Evolutionary conservation across 1,140 invertebrate genomes (phyloP).

Genomic region (Micrasema minimum): DNA sequence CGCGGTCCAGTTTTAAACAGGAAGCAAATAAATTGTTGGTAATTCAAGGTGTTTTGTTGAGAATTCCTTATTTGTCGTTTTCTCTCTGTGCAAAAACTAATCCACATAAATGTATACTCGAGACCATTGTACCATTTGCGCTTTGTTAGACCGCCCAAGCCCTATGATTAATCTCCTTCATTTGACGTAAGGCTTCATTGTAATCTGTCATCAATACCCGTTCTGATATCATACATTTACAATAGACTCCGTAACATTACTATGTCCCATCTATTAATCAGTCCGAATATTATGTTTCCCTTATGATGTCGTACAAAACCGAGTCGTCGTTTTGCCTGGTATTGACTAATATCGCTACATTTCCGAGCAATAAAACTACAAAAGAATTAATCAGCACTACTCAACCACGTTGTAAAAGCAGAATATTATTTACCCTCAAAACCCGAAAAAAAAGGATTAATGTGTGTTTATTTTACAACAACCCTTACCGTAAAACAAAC

Average conservation of each 20-base stretch:
- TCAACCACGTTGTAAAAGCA: conserved; percentile 34
- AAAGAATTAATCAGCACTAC: conserved; percentile 32
- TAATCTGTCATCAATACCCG: conserved; percentile 29
- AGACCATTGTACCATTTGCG: conserved; percentile 4
- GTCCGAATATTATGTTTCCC: not conserved
- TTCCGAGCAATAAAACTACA: conserved; percentile 21
- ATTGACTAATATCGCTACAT: conserved; percentile 1
- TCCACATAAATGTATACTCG: not conserved
- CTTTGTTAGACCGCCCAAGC: conserved; percentile 26
- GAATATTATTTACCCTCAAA: conserved; percentile 28
- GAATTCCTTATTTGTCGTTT: too few relatives aligned
- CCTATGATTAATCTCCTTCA: conserved; percentile 37
- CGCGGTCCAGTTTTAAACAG: too few relatives aligned
- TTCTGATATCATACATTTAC: conserved; percentile 18
- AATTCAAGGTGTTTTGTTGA: too few relatives aligned
- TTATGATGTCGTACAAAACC: not conserved
- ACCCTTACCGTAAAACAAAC: conserved; percentile 35
- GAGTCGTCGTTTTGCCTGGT: not conserved
- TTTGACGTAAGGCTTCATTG: conserved; percentile 33
- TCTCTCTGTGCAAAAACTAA: too few relatives aligned
- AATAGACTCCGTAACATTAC: conserved; percentile 6
- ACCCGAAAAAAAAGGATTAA: conserved; percentile 35
- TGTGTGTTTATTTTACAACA: conserved; percentile 28
- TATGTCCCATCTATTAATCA: conserved; percentile 35
- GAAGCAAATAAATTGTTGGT: too few relatives aligned